Evolutionary conservation across 2,113 vertebrate species (phyloP).

Genomic region (Clarias macrocephalus): DNA sequence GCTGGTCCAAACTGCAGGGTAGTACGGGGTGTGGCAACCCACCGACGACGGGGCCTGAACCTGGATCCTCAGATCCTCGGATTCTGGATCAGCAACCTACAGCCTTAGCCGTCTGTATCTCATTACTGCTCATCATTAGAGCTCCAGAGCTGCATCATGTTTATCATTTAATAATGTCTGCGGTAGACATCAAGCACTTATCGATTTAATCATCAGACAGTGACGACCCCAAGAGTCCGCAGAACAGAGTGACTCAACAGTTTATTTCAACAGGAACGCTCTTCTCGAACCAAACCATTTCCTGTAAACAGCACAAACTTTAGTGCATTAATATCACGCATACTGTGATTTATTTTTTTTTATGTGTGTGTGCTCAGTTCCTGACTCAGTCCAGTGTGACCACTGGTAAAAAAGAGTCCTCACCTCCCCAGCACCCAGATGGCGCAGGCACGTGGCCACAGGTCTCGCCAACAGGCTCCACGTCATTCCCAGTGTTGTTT

Average conservation of each 20-base stretch:
- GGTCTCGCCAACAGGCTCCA: slow-evolving; percentile 12
- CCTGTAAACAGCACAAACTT: background rate
- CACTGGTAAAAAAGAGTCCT: background rate
- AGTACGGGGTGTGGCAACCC: no score
- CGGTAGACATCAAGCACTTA: background rate
- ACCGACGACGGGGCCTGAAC: no score
- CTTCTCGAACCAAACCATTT: background rate
- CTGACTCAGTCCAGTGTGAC: background rate
- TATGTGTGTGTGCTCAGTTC: background rate
- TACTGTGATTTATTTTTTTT: background rate
- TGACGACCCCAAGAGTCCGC: background rate
- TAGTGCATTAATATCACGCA: background rate
- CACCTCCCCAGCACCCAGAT: slow-evolving; percentile 25
- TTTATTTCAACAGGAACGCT: background rate
- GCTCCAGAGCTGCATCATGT: background rate
- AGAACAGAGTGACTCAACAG: background rate
- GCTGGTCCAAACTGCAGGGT: no score
- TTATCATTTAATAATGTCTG: background rate
- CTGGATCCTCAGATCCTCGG: no score
- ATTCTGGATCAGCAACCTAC: no score
- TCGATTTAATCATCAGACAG: background rate
- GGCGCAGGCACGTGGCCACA: slow-evolving; percentile 19
- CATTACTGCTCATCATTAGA: slow-evolving; percentile 20
- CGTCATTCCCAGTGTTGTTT: background rate
- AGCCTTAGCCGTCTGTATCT: background rate